Base-by-base conservation (phyloP, 2,797 vertebrate genomes). In the Bufotes viridis region DNA sequence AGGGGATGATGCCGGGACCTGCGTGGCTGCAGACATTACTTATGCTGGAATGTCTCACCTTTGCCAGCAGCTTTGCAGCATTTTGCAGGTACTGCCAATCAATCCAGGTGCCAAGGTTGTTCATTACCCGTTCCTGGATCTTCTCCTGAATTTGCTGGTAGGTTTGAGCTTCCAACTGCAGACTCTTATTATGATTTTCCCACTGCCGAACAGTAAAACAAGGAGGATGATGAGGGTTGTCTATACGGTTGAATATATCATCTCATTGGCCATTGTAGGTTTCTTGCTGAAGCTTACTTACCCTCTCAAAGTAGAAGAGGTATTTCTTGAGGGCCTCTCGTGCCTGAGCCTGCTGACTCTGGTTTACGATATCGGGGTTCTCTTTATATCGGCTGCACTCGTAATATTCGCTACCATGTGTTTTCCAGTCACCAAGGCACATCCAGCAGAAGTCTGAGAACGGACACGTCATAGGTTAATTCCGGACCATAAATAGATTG, bases 291-390 rank as follows among this genome's bases (percentile, higher is more conserved):
- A 18, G 69, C 26, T 42, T 72, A 34, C 80, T 94, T 94, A 99
- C 98, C 97, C 98, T 97, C 95, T 99, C 98, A 93, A 99, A 99
- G 96, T 99, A 99, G 96, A 99, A 99, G 94, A 99, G 96, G 95
- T 99, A 99, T 96, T 99, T 99, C 95, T 99, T 99, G 90, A 99
- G 97, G 89, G 98, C 98, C 93, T 99, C 98, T 92, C 98, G 96
- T 94, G 97, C 98, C 94, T 99, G 98, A 91, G 98, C 98, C 95
- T 99, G 98, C 94, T 99, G 98, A 94, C 98, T 99, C 96, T 99
- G 98, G 95, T 99, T 99, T 93, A 99, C 98, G 91, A 99, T 99
- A 93, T 99, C 98, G 24, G 98, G 98, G 93, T 99, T 99, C 95
- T 99, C 98, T 96, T 99, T 99, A 96, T 99, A 99, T 93, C 98